These are phyloP conservation scores for Achlya flavicornis DNA, from an alignment of 2,888 invertebrate genomes.

Conservation along the genomic window DNA sequence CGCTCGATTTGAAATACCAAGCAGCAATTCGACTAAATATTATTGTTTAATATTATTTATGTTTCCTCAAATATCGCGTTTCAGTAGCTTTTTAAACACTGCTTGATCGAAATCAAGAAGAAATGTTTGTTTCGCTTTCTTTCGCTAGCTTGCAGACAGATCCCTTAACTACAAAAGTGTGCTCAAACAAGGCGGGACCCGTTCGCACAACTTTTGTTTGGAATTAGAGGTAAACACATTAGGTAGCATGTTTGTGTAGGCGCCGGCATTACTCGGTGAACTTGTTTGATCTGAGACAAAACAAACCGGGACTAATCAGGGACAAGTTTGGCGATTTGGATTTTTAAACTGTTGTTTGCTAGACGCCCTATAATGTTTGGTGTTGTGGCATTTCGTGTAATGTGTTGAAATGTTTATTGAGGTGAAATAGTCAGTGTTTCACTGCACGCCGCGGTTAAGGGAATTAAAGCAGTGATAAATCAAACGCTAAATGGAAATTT, in stretches of 20 bases:
- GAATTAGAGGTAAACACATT: conserved; percentile 80
- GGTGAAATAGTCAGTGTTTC: neutral
- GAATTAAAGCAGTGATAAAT: neutral
- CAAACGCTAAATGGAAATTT: neutral
- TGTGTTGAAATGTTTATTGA: conserved; percentile 8
- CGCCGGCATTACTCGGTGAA: conserved; percentile 62
- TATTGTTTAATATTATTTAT: too few species aligned
- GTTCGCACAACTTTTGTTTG: conserved; percentile 74
- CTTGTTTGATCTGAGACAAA: conserved; percentile 76
- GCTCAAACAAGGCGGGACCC: conserved; percentile 49
- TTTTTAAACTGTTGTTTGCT: conserved; percentile 54
- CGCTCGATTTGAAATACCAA: too few species aligned
- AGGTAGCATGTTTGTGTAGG: conserved; percentile 77
- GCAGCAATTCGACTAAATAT: too few species aligned
- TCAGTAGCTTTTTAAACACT: neutral
- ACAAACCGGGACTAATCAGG: conserved; percentile 67
- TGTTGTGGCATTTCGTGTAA: conserved; percentile 16
- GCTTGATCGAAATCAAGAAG: too few species aligned
- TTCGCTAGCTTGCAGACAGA: neutral
- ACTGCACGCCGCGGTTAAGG: neutral
- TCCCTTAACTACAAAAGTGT: conserved; percentile 20
- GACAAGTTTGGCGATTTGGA: conserved; percentile 61
- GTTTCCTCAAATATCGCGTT: too few species aligned
- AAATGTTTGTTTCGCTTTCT: neutral
- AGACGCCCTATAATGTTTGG: conserved; percentile 19